Evolutionary conservation across 2,113 vertebrate species (phyloP).

Genomic region (Micronycteris hirsuta): DNA sequence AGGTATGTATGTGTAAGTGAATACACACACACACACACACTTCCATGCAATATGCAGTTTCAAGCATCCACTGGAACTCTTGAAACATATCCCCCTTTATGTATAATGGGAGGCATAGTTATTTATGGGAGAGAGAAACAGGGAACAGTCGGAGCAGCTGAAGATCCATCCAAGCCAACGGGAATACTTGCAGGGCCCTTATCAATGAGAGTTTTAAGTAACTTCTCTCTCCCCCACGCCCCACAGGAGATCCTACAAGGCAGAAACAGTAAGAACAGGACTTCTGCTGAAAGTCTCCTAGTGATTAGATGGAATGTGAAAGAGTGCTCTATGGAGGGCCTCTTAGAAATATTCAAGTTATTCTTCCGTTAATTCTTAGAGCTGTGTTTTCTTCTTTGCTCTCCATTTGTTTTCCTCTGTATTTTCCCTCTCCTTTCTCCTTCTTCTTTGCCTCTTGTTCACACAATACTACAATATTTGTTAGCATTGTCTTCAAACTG

Average conservation of each 20-base stretch:
- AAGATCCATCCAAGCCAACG: not conserved
- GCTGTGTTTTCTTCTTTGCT: not conserved
- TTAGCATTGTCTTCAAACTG: not conserved
- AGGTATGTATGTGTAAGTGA: not conserved
- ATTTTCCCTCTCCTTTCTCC: not conserved
- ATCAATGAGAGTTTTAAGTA: not conserved
- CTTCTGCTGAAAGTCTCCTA: not conserved
- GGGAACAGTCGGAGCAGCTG: not conserved
- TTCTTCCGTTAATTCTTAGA: not conserved
- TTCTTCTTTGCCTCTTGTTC: not conserved
- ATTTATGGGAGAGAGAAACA: not conserved
- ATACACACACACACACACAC: no score
- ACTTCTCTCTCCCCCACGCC: not conserved
- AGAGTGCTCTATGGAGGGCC: not conserved
- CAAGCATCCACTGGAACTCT: not conserved
- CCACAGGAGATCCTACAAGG: not conserved
- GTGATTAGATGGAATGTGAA: not conserved
- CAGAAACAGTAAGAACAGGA: not conserved
- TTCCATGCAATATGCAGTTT: not conserved
- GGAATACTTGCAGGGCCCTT: not conserved
- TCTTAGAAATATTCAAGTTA: not conserved
- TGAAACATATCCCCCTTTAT: not conserved
- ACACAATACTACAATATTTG: no score
- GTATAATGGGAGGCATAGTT: not conserved
- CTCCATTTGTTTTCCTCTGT: not conserved